Conservation (phyloP, 2,113 vertebrate genomes). For the Triplophysa rosa region DNA sequence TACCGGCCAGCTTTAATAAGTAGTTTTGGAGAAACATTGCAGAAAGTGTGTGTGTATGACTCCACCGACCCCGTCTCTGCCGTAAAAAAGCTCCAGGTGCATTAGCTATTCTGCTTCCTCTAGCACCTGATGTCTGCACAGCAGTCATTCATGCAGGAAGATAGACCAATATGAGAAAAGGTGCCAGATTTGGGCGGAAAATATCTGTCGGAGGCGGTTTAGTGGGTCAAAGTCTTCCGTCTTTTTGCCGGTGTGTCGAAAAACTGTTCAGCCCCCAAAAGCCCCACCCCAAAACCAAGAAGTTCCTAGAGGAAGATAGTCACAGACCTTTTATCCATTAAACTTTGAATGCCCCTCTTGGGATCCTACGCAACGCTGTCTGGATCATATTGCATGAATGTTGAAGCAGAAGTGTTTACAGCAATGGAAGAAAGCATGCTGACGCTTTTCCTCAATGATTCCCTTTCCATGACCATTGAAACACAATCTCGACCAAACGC, state of each 20-base stretch:
- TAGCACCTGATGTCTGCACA: constrained; percentile 56
- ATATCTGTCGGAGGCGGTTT: constrained; percentile 51
- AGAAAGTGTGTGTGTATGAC: constrained; percentile 19
- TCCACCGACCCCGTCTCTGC: not conserved
- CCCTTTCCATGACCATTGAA: constrained; percentile 31
- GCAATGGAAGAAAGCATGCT: constrained; percentile 38
- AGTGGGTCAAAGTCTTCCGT: constrained; percentile 42
- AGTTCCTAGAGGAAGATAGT: constrained; percentile 58
- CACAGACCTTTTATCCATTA: constrained; percentile 72
- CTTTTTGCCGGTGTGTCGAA: constrained; percentile 48
- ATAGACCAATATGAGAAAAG: constrained; percentile 34
- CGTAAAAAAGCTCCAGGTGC: constrained; percentile 52
- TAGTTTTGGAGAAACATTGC: not conserved
- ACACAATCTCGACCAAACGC: not conserved
- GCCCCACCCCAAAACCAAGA: constrained; percentile 50
- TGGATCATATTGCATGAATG: constrained; percentile 59
- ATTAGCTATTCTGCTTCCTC: constrained; percentile 47
- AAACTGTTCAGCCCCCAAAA: constrained; percentile 43
- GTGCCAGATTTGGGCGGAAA: constrained; percentile 55
- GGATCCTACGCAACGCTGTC: constrained; percentile 25
- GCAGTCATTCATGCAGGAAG: constrained; percentile 13
- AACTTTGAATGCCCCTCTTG: constrained; percentile 54
- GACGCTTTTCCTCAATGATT: constrained; percentile 25
- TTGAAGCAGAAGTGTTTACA: constrained; percentile 37
- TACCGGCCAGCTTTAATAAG: too few species aligned